A percentile compares a stretch with the other conserved stretches of the same genome.
Evolutionary conservation across 2,113 vertebrate genomes (phyloP).

Genomic region (Potamarius usumacintae): DNA sequence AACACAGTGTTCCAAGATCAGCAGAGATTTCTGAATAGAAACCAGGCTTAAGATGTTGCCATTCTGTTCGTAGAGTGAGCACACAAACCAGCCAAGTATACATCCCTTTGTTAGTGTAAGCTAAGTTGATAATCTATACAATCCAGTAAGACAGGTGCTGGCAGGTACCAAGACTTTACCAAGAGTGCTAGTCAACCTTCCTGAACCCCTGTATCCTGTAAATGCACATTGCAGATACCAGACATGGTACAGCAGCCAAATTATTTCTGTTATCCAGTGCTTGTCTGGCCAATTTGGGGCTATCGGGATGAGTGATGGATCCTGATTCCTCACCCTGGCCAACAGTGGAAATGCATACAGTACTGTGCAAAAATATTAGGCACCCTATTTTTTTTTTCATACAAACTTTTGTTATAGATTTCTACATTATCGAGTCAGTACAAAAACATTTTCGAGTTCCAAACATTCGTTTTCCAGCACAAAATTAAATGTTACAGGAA

Average conservation of each 20-base stretch:
- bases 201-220: neutral
- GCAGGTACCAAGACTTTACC: neutral
- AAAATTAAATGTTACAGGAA: no score
- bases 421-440: no score
- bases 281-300: neutral
- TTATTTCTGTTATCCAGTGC: neutral
- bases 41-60: neutral
- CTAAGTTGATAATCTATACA: neutral
- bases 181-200: neutral
- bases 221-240: neutral
- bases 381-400: no score
- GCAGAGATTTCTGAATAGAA: neutral
- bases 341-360: neutral
- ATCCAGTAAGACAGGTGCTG: neutral
- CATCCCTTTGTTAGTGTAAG: neutral
- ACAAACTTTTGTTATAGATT: no score
- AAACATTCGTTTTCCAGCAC: no score
- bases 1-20: neutral
- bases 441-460: no score
- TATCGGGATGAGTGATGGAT: neutral
- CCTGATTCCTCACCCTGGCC: neutral
- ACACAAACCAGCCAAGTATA: neutral
- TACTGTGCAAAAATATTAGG: no score
- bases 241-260: neutral
- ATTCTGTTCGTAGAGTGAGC: neutral